Percentiles rank a stretch among this genome's conserved stretches.
Conservation (phyloP, 2,113 vertebrate species). For the Anthoscopus minutus region DNA sequence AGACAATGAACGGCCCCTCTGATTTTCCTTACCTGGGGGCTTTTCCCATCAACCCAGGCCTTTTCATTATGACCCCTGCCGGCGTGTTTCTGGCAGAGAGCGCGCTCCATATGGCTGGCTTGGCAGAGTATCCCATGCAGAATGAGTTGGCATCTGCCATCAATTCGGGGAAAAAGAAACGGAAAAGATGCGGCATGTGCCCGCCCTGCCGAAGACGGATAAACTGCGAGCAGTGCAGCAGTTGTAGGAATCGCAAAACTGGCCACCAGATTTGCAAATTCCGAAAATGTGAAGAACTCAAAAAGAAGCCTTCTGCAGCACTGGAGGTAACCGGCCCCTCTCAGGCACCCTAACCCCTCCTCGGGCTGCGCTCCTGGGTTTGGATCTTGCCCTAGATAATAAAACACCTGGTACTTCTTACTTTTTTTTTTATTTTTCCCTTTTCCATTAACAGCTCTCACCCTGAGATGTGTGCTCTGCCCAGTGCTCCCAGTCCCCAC, state of each 20-base stretch:
- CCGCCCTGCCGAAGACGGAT: constrained; percentile 95
- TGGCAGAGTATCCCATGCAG: constrained; percentile 96
- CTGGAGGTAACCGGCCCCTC: constrained; percentile 89
- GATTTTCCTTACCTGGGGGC: constrained; percentile 97
- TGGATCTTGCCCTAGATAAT: constrained; percentile 60
- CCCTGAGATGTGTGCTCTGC: background rate
- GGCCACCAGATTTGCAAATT: constrained; percentile 99
- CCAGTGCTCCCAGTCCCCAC: background rate
- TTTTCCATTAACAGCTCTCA: constrained; percentile 11
- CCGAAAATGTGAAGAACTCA: constrained; percentile 99
- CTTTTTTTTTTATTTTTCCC: constrained; percentile 30
- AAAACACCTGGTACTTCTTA: constrained; percentile 57
- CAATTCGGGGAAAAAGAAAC: constrained; percentile 98
- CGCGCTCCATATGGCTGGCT: constrained; percentile 95
- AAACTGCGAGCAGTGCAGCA: constrained; percentile 99
- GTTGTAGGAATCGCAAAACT: constrained; percentile 99
- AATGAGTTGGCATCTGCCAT: constrained; percentile 97
- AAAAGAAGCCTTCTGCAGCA: constrained; percentile 99
- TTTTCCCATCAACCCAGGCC: constrained; percentile 97
- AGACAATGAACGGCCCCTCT: constrained; percentile 88
- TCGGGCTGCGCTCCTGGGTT: constrained; percentile 68
- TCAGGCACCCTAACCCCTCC: constrained; percentile 68
- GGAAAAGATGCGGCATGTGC: constrained; percentile 98
- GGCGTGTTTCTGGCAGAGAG: constrained; percentile 98
- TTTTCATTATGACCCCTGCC: constrained; percentile 99